phyloP scores from a whole-genome alignment of 2,113 vertebrate species.

The Thomomys bottae region DNA sequence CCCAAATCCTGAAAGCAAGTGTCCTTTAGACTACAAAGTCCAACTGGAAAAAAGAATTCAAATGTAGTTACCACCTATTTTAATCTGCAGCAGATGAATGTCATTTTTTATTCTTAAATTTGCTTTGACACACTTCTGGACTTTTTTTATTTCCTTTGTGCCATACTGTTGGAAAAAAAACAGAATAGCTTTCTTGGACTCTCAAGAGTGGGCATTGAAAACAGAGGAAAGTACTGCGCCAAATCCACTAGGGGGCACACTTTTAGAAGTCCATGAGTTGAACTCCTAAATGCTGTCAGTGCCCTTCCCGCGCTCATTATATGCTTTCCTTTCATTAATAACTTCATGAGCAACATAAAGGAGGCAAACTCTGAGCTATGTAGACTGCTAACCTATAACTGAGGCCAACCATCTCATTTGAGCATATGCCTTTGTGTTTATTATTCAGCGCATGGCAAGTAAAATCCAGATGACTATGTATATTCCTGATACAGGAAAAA shows the following conservation, averaged over 20 bases:
- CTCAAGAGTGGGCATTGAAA: conserved; percentile 5
- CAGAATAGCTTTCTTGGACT: conserved; percentile 23
- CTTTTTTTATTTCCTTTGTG: background rate
- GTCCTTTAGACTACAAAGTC: background rate
- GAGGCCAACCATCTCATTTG: background rate
- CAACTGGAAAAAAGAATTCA: background rate
- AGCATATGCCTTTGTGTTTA: background rate
- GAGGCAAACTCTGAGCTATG: background rate
- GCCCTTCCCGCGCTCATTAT: background rate
- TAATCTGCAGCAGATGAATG: conserved; percentile 76
- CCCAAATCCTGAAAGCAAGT: background rate
- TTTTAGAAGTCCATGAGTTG: background rate
- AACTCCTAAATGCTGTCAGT: no score
- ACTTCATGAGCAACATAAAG: background rate
- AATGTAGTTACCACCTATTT: conserved; percentile 49
- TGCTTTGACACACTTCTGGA: conserved; percentile 67
- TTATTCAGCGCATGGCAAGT: background rate
- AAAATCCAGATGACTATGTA: background rate
- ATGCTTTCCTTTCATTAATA: background rate
- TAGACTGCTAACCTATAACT: background rate
- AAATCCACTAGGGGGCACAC: background rate
- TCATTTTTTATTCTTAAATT: conserved; percentile 71
- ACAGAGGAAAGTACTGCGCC: background rate
- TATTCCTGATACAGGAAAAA: background rate
- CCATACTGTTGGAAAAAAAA: conserved; percentile 70